Base-by-base conservation (phyloP, 2,797 vertebrate genomes). In the Hafferia zeledoni region DNA sequence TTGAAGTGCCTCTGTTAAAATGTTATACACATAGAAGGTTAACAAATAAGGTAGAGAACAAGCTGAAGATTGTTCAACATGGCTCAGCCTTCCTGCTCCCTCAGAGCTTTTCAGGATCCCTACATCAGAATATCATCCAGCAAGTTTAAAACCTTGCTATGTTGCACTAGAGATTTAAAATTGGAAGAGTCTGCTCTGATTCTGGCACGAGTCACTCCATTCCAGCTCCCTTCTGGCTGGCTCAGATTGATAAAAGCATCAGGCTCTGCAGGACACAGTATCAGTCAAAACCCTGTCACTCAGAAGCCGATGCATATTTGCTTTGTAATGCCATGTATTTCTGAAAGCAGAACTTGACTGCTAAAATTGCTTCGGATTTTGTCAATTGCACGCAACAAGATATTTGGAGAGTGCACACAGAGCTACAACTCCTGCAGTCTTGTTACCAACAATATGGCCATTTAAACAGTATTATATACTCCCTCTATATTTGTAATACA, bases 171-270 rank as follows among this genome's bases (percentile, higher is more conserved):
- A 74, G 64, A 83, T 31, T 53, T 69, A 35, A 89, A 93, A 93
- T 30, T 80, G 70, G 79, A 68, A 85, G 89, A 83, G 47, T 13
- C 70, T 83, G 74, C 81, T 72, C 39, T 39, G 61, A 85, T 88
- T 86, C 78, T 84, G 76, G 86, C 10, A 0, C 46, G 13, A 85
- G 53, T 75, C 16, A 17, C 44, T 83, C 53, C 43, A 68, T 83
- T 91, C 68, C 82, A 83, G 75, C 79, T 72, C 92, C 92, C 55
- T 94, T 92, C 65, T 85, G 68, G 30, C 50, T 81, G 46, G n/a
- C 56, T 87, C 2, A 3, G 71, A 53, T 13, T 85, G 75, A 67
- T 47, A 95, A 77, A 89, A 85, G 44, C 39, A 61, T 46, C 72
- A 63, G 49, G 44, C 75, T 80, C 75, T 61, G 64, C 43, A 78